Evolutionary conservation across 2,797 vertebrate species (phyloP).

Genomic region (Neosilurus mollespiculum): DNA sequence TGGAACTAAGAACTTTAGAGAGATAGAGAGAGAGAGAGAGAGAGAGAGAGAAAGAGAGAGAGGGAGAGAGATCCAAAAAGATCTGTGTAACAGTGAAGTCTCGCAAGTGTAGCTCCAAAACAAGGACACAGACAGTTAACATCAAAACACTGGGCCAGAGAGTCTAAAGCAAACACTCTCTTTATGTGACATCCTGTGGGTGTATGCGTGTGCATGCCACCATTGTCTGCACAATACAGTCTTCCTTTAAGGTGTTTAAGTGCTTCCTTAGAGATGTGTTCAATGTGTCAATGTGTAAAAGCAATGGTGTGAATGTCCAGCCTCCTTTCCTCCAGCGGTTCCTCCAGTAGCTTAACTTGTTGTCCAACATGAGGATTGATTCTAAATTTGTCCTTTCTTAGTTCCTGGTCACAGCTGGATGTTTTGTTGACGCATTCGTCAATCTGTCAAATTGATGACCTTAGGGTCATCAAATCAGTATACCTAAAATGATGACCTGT

Average conservation of each 20-base stretch:
- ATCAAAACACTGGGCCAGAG: constrained; percentile 8
- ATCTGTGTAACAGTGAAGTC: not conserved
- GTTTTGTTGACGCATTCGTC: not conserved
- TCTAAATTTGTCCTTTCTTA: constrained; percentile 4
- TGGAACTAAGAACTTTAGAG: not conserved
- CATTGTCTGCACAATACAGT: constrained; percentile 18
- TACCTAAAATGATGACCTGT: no score
- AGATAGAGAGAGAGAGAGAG: no score
- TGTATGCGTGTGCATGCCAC: not conserved
- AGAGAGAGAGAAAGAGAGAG: no score
- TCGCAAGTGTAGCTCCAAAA: not conserved
- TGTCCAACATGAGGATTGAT: not conserved
- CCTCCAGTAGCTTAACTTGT: not conserved
- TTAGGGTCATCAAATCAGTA: no score
- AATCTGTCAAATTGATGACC: not conserved
- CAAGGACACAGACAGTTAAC: constrained; percentile 5
- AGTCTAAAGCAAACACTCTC: not conserved
- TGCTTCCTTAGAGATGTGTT: constrained; percentile 3
- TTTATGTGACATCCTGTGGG: constrained; percentile 7
- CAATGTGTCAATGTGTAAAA: not conserved
- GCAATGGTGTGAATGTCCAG: constrained; percentile 12
- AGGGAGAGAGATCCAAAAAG: not conserved
- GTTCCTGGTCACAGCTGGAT: not conserved
- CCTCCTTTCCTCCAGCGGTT: constrained; percentile 3
- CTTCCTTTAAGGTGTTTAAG: constrained; percentile 15